Percentiles rank a stretch among this genome's conserved stretches.
phyloP scores from a whole-genome alignment of 2,113 vertebrate genomes.

The Dissostichus mawsoni region DNA sequence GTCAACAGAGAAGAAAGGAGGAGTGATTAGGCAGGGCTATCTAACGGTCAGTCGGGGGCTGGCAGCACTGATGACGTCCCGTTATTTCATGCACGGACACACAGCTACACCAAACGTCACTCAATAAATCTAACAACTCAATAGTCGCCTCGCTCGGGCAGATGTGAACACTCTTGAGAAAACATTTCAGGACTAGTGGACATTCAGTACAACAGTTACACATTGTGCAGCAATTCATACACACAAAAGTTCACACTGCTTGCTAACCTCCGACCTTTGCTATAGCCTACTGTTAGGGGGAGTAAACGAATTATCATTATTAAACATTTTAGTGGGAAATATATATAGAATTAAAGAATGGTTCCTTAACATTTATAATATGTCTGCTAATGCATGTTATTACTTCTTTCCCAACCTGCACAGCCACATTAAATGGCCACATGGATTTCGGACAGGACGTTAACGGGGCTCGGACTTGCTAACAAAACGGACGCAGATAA shows the following conservation, averaged over 20 bases:
- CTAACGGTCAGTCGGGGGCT: slow-evolving; percentile 51
- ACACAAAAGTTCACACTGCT: not conserved
- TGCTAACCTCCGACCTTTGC: not conserved
- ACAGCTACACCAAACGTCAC: slow-evolving; percentile 35
- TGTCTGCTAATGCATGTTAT: not conserved
- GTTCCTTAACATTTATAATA: not conserved
- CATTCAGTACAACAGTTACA: slow-evolving; percentile 13
- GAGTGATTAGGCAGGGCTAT: slow-evolving; percentile 56
- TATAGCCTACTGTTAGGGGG: not conserved
- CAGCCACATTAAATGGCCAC: slow-evolving; percentile 23
- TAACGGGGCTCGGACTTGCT: slow-evolving; percentile 22
- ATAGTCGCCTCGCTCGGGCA: not conserved
- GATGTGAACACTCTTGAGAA: not conserved
- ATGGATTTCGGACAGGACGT: slow-evolving; percentile 14
- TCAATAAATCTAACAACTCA: slow-evolving; percentile 45
- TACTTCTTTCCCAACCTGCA: not conserved
- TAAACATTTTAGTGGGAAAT: not conserved
- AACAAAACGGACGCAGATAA: not conserved
- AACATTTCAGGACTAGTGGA: not conserved
- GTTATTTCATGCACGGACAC: slow-evolving; percentile 56
- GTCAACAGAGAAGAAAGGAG: slow-evolving; percentile 66
- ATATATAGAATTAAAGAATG: not conserved
- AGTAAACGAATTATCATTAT: not conserved
- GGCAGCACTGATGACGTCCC: slow-evolving; percentile 51
- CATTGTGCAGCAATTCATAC: slow-evolving; percentile 5